Base-by-base conservation (phyloP, 2,888 invertebrate genomes). In the Sclerodermus sp. region DNA sequence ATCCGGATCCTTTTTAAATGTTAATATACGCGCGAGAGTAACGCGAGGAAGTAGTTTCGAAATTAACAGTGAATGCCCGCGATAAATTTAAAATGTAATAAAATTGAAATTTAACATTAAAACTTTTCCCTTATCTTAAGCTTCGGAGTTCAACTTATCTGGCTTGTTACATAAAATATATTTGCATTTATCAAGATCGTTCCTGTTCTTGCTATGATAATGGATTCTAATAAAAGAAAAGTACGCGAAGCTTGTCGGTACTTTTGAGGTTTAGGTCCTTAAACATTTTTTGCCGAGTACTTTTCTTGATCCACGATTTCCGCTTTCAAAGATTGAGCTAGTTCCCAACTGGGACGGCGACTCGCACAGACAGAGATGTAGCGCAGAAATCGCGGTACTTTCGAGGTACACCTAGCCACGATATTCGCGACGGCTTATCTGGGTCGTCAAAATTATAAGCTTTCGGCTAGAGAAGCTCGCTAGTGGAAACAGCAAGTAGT, bases 391-490 rank as follows among this genome's bases (percentile, higher is more conserved):
- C 62, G 51, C 54, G 52, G 50, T 45, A 55, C 54, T 57, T 51
- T 49, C 45, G 44, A 43, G 54, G 43, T 40, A 53, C 56, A 49
- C 48, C 53, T 47, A 44, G 30, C 43, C 43, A 44, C 37, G 46
- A 36, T 51, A 46, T 49, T 55, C 53, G 44, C 47, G 42, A 41
- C 49, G 45, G 65, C 65, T 70, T 68, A 70, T 68, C 65, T 62
- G 49, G 57, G 51, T 59, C 59, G 60, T 65, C 55, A 60, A 64
- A 68, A 68, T 70, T 67, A 64, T 66, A 64, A 63, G 60, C 65
- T 56, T 55, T 60, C 43, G 54, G 45, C 50, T 54, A 55, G 60
- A 55, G 47, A 54, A 60, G 57, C 59, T 63, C 53, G 53, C 57
- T 55, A 54, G 53, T 48, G 48, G 55, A 55, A 61, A 57, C 48